Evolutionary conservation across 2,797 vertebrate species (phyloP).

Genomic region (Dicrostonyx torquatus): DNA sequence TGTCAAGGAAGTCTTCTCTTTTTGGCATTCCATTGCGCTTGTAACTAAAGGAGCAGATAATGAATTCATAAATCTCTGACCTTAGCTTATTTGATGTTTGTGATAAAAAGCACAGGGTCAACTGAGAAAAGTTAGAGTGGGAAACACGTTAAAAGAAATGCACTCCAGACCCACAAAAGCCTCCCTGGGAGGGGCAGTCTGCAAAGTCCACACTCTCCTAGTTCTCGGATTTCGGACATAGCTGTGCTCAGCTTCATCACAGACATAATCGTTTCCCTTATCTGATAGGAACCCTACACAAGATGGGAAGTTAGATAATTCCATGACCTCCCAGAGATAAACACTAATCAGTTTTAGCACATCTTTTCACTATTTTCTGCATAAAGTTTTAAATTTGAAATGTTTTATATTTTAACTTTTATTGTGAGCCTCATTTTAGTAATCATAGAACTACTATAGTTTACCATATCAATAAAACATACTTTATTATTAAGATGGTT

Average conservation of each 20-base stretch:
- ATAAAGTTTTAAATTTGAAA: background rate
- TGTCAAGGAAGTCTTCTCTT: constrained; percentile 14
- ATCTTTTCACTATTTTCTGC: background rate
- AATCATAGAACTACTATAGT: background rate
- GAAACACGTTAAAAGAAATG: background rate
- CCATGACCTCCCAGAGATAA: background rate
- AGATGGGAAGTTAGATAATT: background rate
- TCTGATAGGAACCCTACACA: background rate
- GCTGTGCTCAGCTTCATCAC: background rate
- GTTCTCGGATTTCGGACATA: background rate
- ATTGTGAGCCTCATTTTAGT: background rate
- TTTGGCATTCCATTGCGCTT: background rate
- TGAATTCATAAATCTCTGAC: background rate
- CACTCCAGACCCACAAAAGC: background rate
- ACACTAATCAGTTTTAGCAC: background rate
- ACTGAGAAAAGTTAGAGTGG: background rate
- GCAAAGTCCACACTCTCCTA: background rate
- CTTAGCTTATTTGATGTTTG: background rate
- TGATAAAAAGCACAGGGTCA: background rate
- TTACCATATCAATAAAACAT: background rate
- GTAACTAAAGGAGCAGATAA: background rate
- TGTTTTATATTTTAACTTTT: background rate
- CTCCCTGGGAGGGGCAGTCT: background rate
- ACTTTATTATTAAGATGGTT: background rate
- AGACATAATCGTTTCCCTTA: background rate